These are phyloP conservation scores for Ericerus pela DNA, from an alignment of 1,140 invertebrate species.

Conservation along the genomic window DNA sequence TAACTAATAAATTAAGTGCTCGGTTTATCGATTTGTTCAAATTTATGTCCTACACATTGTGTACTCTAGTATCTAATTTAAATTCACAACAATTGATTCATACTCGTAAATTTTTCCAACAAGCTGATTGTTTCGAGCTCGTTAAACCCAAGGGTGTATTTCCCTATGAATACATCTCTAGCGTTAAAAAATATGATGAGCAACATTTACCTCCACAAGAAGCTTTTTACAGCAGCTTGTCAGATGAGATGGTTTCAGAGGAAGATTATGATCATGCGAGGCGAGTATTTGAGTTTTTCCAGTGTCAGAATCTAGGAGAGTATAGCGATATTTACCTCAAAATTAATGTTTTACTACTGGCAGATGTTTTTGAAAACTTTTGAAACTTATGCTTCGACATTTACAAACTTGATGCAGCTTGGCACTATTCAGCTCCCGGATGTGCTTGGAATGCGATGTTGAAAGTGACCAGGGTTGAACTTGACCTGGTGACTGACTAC, in stretches of 20 bases:
- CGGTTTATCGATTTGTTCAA: constrained; percentile 21
- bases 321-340: constrained; percentile 33
- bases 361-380: constrained; percentile 30
- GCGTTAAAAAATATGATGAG: constrained; percentile 25
- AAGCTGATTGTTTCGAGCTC: constrained; percentile 15
- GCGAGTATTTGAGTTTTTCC: constrained; percentile 30
- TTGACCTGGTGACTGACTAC: constrained; percentile 35
- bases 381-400: constrained; percentile 31
- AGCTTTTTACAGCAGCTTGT: constrained; percentile 30
- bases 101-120: not conserved
- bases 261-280: constrained; percentile 30
- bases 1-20: not conserved
- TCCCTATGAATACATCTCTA: constrained; percentile 24
- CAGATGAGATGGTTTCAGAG: constrained; percentile 23
- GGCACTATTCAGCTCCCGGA: constrained; percentile 30
- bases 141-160: constrained; percentile 25
- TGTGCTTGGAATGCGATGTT: constrained; percentile 32
- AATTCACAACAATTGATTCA: not conserved
- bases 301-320: constrained; percentile 28
- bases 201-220: constrained; percentile 25
- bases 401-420: not conserved
- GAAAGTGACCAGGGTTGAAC: constrained; percentile 29
- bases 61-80: constrained; percentile 18
- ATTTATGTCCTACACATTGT: constrained; percentile 19
- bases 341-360: constrained; percentile 31